A percentile compares a stretch with the other conserved stretches of the same genome.
These are phyloP conservation scores for Cervus canadensis DNA, from an alignment of 2,113 vertebrate genomes.

Conservation along the genomic window DNA sequence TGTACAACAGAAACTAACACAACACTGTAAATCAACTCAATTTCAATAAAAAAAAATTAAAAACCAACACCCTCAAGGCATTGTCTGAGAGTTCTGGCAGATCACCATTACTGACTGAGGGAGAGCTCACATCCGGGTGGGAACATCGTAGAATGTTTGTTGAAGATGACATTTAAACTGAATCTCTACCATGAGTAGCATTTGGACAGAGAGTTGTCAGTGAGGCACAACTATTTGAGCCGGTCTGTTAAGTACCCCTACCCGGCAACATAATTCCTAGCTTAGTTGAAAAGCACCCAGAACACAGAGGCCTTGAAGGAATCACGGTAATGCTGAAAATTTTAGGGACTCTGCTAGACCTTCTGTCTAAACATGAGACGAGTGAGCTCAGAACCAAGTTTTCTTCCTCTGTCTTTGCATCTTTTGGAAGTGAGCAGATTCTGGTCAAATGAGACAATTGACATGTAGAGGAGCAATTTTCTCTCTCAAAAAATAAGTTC, in stretches of 20 bases:
- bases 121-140: neutral
- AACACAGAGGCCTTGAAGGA: neutral
- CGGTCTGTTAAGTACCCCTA: neutral
- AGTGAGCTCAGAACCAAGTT: neutral
- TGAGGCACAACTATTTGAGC: neutral
- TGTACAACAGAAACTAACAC: neutral
- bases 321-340: neutral
- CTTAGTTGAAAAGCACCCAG: neutral
- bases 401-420: neutral
- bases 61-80: neutral
- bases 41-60: neutral
- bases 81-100: neutral
- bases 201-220: neutral
- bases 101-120: neutral
- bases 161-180: neutral
- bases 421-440: slow-evolving; percentile 21
- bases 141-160: neutral
- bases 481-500: neutral
- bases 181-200: neutral
- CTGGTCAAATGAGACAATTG: neutral
- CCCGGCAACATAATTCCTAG: neutral
- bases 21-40: neutral
- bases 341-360: neutral
- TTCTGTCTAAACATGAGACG: neutral
- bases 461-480: neutral